Base-by-base conservation (phyloP, 1,140 invertebrate genomes). In the Euwallacea fornicatus region DNA sequence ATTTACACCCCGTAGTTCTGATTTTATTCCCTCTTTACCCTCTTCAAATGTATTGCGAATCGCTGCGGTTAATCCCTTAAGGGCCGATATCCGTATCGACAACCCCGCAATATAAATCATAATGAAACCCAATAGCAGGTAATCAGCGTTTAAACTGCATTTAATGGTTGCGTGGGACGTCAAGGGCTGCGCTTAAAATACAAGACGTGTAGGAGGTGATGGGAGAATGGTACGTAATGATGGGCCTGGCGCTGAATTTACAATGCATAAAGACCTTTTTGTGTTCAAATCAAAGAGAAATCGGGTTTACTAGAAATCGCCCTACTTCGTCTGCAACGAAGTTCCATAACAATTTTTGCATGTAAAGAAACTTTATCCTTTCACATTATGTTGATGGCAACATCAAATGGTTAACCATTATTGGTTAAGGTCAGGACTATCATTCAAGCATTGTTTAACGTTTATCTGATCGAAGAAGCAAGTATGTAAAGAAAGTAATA, bases 81-180 rank as follows among this genome's bases (percentile, higher is more conserved):
- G 10, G 13, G 13, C 10, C 13, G 10, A 50, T 11, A 50, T 10
- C 13, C 6, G 13, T 13, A 50, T 50, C 47, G 13, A 50, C 10
- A 50, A 50, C 10, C 47, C 47, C 13, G 13, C 47, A 50, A 50
- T 11, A 50, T 11, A 50, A 50, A 50, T 9, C 7, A 11, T n/a
- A 53, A n/a, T 11, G 50, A 53, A 53, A 53, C 50, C 50, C 50
- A 53, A 53, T 15, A 53, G 11, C 50, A 53, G 11, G 11, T 50
- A 50, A 50, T 50, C 21, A 33, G 21, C 21, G 47, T 10, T 13
- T 50, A 50, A 50, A 10, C 10, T 50, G 47, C 47, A 50, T 50
- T 50, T 53, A 53, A 53, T 15, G 50, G 50, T 53, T 53, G 50
- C 50, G 50, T 53, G 50, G 50, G 50, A 53, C 21, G 21, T 33